Base-by-base conservation (phyloP, 2,113 vertebrate species). In the Podarcis cretensis region DNA sequence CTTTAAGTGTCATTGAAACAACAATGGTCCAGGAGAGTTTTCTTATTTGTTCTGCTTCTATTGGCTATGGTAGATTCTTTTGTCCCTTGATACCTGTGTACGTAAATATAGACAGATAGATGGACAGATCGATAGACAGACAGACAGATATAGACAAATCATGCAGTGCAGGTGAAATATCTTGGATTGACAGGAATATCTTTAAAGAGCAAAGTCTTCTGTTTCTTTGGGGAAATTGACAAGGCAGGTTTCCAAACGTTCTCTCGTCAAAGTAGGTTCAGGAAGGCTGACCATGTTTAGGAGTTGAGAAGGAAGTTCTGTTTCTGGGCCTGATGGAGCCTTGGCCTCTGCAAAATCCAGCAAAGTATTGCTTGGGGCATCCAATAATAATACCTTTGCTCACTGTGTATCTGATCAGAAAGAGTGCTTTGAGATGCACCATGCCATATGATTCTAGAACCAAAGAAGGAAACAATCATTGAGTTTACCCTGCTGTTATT, bases 1-100 rank as follows among this genome's bases (percentile, higher is more conserved):
- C 48, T 91, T 69, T 23, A 69, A 87, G 73, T 68, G 69, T 5
- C 74, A 40, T 57, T 81, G 43, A 91, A 85, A 81, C 78, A 94
- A 75, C 6, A 90, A 66, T 3, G 83, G 14, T 5, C 0, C n/a
- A 88, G 87, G 74, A 35, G 43, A 87, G 82, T 27, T 65, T 6
- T 30, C 1, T 83, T 8, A 82, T 79, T 54, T 83, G 68, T 3
- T 68, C 37, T 14, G 20, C 87, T 87, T 90, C 90, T 77, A 2
- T 74, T 63, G 20, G 9, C 65, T 89, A 3, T 43, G 1, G 27
- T 81, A 57, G 86, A 88, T 87, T 7, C 76, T 40, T 65, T 76
- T 37, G 35, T 83, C 25, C 18, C 48, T 54, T 54, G 2, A 54
- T 54, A 54, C 12, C 48, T 54, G 48, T 54, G 48, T 35, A 37